phyloP scores from a whole-genome alignment of 1,140 invertebrate species.

The Hirudo medicinalis region DNA sequence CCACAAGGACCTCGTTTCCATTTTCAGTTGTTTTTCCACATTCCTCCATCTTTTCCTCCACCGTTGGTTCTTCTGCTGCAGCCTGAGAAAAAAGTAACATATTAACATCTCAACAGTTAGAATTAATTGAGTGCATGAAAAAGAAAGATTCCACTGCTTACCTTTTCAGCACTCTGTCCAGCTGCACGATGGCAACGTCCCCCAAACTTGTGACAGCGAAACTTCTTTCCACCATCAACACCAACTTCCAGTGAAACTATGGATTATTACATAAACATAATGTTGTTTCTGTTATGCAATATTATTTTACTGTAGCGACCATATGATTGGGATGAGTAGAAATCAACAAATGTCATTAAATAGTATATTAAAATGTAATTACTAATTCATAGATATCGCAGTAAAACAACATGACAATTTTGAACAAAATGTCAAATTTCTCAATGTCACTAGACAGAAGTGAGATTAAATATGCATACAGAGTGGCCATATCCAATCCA shows the following conservation, averaged over 20 bases:
- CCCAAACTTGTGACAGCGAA: conserved; percentile 1
- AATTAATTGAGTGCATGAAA: not conserved
- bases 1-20: no score
- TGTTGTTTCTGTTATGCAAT: no score
- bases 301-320: no score
- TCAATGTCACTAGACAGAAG: no score
- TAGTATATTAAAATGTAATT: no score
- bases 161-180: not conserved
- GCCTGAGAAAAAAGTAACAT: not conserved
- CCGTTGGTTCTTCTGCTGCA: not conserved
- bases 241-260: conserved; percentile 1
- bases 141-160: not conserved
- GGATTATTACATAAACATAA: no score
- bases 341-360: no score
- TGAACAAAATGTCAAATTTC: no score
- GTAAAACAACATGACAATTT: no score
- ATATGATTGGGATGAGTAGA: no score
- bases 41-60: not conserved
- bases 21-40: not conserved
- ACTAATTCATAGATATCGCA: no score
- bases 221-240: not conserved
- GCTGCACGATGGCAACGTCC: not conserved
- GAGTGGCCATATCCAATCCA: conserved; percentile 1
- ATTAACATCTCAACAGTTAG: not conserved
- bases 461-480: not conserved